Base-by-base conservation (phyloP, 2,113 vertebrate species). In the Erythrocercus mccallii region DNA sequence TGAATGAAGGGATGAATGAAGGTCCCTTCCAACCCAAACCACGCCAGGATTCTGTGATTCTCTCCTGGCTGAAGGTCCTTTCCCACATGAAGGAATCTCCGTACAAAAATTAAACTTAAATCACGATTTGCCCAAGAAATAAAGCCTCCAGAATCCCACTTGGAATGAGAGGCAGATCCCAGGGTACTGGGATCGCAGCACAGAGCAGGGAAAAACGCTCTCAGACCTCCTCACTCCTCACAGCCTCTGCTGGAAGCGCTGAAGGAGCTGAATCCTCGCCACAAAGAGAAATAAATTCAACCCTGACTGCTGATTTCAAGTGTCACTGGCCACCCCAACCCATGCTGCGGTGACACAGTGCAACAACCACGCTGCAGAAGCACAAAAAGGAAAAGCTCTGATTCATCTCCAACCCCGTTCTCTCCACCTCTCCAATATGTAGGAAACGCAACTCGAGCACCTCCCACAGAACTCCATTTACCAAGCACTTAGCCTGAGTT, bases 401-500 rank as follows among this genome's bases (percentile, higher is more conserved):
- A 93, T 92, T 95, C 86, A 96, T 78, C 81, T 22, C 22, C 14
- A 54, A 30, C 31, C 19, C 24, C 27, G 14, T 88, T 72, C 77
- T 42, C 57, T 56, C 4, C 0, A 37, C 66, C 57, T 80, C 62
- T 70, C 22, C 28, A 64, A 88, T n/a, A 38, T 19, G 76, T 54
- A 42, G 54, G 54, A 86, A 62, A 38, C 2, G 56, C 47, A 78
- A 60, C 82, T 54, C 8, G 1, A 73, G 9, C 17, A 62, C 80
- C 92, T 92, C 91, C 91, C 79, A 88, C 86, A 56, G 51, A 20
- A 38, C 33, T 70, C 51, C 71, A 72, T 62, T 79, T 66, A 54
- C 58, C 23, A 7, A 83, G 76, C 91, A 15, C 68, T 88, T 35
- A 45, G 35, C 7, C 2, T 11, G 22, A 65, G 25, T n/a, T 78